These are phyloP conservation scores for Limnephilus auricula DNA, from an alignment of 2,888 invertebrate genomes.

Conservation along the genomic window DNA sequence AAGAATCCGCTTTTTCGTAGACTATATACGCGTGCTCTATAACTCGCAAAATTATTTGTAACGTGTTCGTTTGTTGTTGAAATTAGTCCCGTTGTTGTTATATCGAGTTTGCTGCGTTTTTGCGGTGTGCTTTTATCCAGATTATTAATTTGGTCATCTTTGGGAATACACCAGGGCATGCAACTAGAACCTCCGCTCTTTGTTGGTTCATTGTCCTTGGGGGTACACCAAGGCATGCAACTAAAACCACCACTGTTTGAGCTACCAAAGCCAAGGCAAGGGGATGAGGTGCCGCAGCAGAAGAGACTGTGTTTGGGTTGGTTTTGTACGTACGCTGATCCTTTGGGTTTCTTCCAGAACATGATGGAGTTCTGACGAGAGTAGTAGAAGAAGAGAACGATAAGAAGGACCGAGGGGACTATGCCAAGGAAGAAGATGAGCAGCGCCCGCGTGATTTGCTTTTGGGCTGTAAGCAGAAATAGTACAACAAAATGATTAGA, in stretches of 20 bases:
- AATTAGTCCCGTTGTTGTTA: conserved; percentile 79
- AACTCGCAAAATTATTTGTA: conserved; percentile 73
- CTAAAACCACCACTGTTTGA: conserved; percentile 28
- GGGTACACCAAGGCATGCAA: conserved; percentile 35
- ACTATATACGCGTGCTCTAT: conserved; percentile 69
- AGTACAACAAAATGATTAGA: conserved; percentile 13
- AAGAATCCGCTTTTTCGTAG: conserved; percentile 68
- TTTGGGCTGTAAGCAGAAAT: conserved; percentile 81
- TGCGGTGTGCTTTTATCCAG: neutral
- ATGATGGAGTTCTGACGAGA: conserved; percentile 81
- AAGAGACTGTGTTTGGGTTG: conserved; percentile 18
- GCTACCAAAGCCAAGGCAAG: conserved; percentile 19
- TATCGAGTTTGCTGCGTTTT: conserved; percentile 72
- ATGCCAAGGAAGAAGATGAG: conserved; percentile 93
- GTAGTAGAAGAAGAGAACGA: conserved; percentile 86
- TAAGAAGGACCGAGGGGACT: conserved; percentile 84
- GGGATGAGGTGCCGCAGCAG: neutral
- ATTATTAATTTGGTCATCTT: neutral
- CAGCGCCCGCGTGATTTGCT: conserved; percentile 88
- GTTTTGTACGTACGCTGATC: conserved; percentile 74
- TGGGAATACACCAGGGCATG: conserved; percentile 10
- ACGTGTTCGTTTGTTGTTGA: conserved; percentile 82
- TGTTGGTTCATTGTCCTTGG: neutral
- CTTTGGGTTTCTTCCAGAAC: conserved; percentile 76
- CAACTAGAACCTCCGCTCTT: conserved; percentile 45